Conservation (phyloP, 2,888 invertebrate genomes). For the Brachypalpus laphriformis region DNA sequence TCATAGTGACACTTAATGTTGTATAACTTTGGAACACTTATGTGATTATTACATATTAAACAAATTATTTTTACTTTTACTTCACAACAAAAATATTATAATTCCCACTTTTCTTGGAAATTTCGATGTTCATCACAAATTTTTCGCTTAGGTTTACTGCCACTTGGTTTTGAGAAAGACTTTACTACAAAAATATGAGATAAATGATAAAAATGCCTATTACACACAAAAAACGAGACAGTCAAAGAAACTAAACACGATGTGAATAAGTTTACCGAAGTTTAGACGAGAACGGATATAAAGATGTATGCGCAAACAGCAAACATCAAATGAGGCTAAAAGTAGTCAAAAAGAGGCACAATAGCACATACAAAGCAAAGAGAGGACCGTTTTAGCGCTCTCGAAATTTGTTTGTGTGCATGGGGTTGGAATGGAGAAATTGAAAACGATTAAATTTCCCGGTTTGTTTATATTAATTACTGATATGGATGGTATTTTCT, state of each 20-base stretch:
- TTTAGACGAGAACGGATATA: neutral
- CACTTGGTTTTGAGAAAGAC: neutral
- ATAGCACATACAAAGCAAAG: constrained; percentile 14
- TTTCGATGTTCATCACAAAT: constrained; percentile 42
- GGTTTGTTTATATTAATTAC: too few species aligned
- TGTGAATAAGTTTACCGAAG: constrained; percentile 7
- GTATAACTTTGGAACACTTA: too few species aligned
- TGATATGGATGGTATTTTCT: too few species aligned
- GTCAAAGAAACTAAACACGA: neutral
- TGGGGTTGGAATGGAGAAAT: neutral
- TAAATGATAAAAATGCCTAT: neutral
- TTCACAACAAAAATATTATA: constrained; percentile 55
- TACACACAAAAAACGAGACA: constrained; percentile 2
- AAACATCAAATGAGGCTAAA: neutral
- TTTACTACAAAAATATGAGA: constrained; percentile 1
- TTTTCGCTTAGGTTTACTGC: too few species aligned
- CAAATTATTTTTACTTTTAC: too few species aligned
- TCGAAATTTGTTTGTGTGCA: constrained; percentile 12
- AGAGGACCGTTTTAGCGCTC: constrained; percentile 10
- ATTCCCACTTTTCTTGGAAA: constrained; percentile 51
- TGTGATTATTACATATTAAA: too few species aligned
- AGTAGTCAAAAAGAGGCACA: neutral
- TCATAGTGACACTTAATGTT: too few species aligned
- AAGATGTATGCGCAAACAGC: neutral
- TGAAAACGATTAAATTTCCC: too few species aligned